Evolutionary conservation across 2,888 invertebrate genomes (phyloP).

Genomic region (Scaeva pyrastri): DNA sequence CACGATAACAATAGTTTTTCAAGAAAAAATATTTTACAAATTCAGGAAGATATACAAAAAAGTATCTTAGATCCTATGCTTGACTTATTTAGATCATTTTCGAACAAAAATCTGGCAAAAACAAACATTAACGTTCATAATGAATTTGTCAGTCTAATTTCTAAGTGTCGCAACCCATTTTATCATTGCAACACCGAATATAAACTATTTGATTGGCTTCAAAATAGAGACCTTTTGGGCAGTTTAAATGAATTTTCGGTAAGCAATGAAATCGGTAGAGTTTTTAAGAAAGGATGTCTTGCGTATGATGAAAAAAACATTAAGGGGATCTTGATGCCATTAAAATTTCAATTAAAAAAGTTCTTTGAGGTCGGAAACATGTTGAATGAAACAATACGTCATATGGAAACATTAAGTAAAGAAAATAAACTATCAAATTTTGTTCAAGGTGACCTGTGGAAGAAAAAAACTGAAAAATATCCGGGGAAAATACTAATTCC

Average conservation of each 20-base stretch:
- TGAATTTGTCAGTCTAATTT: slow-evolving; percentile 2
- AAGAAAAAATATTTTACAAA: background rate
- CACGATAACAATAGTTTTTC: background rate
- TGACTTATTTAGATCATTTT: too few relatives aligned
- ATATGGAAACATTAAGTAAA: too few relatives aligned
- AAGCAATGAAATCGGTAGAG: slow-evolving; percentile 1
- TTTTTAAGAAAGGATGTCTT: slow-evolving; percentile 4
- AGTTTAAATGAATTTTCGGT: slow-evolving; percentile 8
- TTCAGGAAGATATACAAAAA: background rate
- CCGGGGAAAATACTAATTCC: too few relatives aligned
- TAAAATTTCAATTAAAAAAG: too few relatives aligned
- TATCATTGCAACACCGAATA: slow-evolving; percentile 10
- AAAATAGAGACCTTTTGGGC: background rate
- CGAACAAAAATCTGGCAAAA: background rate
- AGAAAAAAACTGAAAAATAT: too few relatives aligned
- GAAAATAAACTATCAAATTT: too few relatives aligned
- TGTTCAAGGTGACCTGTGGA: too few relatives aligned
- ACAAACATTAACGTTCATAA: slow-evolving; percentile 8
- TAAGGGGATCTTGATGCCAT: too few relatives aligned
- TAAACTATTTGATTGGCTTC: slow-evolving; percentile 6
- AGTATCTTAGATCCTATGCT: background rate
- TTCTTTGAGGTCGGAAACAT: too few relatives aligned
- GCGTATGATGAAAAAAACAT: background rate
- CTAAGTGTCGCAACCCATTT: background rate
- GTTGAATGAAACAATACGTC: too few relatives aligned